Conservation (phyloP, 2,888 invertebrate species). For the Acronicta aceris region DNA sequence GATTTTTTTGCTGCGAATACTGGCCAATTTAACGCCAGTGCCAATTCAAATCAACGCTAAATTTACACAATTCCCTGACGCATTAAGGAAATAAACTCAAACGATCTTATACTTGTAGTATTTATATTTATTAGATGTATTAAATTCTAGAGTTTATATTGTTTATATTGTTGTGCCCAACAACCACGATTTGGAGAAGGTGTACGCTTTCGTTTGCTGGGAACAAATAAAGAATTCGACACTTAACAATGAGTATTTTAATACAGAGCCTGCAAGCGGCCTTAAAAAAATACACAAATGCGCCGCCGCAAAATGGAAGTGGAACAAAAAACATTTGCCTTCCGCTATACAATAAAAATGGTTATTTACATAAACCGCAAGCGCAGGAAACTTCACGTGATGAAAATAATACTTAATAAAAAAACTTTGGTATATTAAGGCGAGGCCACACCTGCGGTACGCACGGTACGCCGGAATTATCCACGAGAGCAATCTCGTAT, state of each 20-base stretch:
- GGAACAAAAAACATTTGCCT: slow-evolving; percentile 50
- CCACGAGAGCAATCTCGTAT: slow-evolving; percentile 67
- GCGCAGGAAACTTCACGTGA: slow-evolving; percentile 45
- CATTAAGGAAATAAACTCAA: no score
- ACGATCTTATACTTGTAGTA: no score
- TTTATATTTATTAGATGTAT: no score
- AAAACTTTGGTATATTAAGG: slow-evolving; percentile 52
- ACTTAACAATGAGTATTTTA: slow-evolving; percentile 8
- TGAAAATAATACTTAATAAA: slow-evolving; percentile 59
- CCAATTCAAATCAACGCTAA: neutral
- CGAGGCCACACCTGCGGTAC: slow-evolving; percentile 59
- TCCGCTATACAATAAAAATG: slow-evolving; percentile 47
- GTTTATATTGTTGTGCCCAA: no score
- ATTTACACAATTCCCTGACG: neutral
- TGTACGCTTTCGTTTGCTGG: neutral
- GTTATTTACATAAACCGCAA: slow-evolving; percentile 50
- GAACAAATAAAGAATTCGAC: neutral
- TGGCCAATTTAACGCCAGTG: slow-evolving; percentile 9
- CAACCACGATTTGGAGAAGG: no score
- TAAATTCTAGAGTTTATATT: no score
- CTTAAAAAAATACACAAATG: slow-evolving; percentile 27
- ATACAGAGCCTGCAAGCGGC: slow-evolving; percentile 1
- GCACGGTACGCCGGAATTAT: slow-evolving; percentile 54
- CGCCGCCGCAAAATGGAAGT: slow-evolving; percentile 20
- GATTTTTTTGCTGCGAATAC: slow-evolving; percentile 54